Percentiles rank a stretch among this genome's conserved stretches.
phyloP scores from a whole-genome alignment of 2,888 invertebrate genomes.

The Leucophenga montana region DNA sequence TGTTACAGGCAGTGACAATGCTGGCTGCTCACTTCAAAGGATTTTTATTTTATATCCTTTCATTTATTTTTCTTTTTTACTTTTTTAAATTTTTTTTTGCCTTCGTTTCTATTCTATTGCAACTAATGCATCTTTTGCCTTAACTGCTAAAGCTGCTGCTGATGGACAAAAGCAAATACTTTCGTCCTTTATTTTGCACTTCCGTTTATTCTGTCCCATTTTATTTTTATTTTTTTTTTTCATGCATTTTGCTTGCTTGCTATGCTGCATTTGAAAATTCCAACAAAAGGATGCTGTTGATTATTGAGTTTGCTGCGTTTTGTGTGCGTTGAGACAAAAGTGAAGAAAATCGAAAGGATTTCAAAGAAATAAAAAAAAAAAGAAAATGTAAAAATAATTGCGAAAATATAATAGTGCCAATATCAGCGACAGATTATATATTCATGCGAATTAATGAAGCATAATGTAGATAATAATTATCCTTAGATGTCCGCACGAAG shows the following conservation, averaged over 20 bases:
- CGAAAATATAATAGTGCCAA: not conserved
- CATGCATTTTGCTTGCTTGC: not conserved
- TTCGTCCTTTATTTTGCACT: conserved; percentile 44
- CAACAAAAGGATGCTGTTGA: conserved; percentile 17
- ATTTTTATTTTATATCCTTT: conserved; percentile 2
- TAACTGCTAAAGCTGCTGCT: conserved; percentile 47
- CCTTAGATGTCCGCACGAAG: no score
- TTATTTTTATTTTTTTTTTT: not conserved
- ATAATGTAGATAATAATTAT: no score
- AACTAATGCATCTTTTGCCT: conserved; percentile 59
- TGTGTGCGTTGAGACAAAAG: not conserved
- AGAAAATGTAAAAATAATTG: not conserved
- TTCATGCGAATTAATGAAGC: no score
- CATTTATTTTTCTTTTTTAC: not conserved
- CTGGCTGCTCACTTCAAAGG: no score
- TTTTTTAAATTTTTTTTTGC: not conserved
- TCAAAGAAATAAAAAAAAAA: not conserved
- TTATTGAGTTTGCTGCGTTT: conserved; percentile 16
- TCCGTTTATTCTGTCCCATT: not conserved
- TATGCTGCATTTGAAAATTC: not conserved
- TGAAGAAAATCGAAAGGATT: no score
- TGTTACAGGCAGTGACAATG: no score
- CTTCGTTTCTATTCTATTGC: conserved; percentile 5
- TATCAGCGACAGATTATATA: conserved; percentile 6
- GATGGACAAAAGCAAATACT: conserved; percentile 46